Evolutionary conservation across 2,888 invertebrate species (phyloP), one percentile per base, ranked within the genome.

Genomic region (Glyphotaelius pellucidus): DNA sequence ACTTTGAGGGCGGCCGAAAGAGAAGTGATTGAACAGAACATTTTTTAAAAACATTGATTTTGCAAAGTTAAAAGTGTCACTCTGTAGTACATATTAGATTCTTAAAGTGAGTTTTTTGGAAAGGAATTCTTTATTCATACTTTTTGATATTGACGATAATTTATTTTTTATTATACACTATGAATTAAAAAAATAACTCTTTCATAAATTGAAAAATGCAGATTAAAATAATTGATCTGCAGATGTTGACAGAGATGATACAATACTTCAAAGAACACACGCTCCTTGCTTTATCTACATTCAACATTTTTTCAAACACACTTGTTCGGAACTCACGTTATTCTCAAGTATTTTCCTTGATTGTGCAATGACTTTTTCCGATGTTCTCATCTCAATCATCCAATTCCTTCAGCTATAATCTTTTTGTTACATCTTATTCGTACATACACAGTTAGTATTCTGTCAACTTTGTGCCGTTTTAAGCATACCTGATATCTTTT

Each of bases 401-500:
- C 67, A 19, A 25, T 67, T 67, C n/a, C 7, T n/a, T 2, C 2
- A 25, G 25, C 2, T n/a, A 67, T n/a, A 25, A 25, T 67, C 25
- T 67, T 67, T 25, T n/a, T 67, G 67, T 67, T 19, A 25, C 7
- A 52, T 47, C 15, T 47, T 47, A n/a, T 9, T n/a, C 9, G 25
- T 67, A 47, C 47, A 47, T 67, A 67, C 25, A n/a, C 25, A 67
- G 19, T 52, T 52, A 19, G 25, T 19, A 25, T 67, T 67, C 1
- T 67, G 15, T 19, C 0, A 67, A 67, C n/a, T 0, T 67, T 67
- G 67, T 67, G 67, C 0, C 25, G n/a, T 25, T 47, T n/a, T 14
- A 30, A n/a, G 4, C n/a, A 12, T 91, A 93, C 92, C 93, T 89
- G 92, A 93, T 91, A 92, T 92, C 84, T 93, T 92, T 95, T 98